Base-by-base conservation (phyloP, 2,888 invertebrate species). In the Drosophila melanocephala region DNA sequence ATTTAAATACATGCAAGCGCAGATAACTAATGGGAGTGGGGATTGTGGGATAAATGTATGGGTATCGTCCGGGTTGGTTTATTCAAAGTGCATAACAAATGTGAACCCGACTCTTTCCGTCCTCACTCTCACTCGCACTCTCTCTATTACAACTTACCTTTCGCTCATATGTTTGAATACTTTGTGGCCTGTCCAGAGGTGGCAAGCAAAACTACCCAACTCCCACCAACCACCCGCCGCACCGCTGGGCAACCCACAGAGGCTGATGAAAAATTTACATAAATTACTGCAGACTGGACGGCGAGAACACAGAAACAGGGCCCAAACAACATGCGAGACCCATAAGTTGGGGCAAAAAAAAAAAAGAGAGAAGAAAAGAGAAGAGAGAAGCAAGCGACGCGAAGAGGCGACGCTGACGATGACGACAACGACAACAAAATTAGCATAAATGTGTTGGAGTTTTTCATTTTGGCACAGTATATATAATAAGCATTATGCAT, bases 211-310 rank as follows among this genome's bases (percentile, higher is more conserved):
- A 51, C 51, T 47, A 28, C 51, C 16, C 37, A 39, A 35, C 44
- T 16, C 10, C 37, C 30, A 26, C 14, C 26, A 16, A 28, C 30
- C 30, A 14, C 19, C 0, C 33, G n/a, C 33, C n/a, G 6, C 30
- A 30, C n/a, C 5, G 35, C 52, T 57, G 64, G 70, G 80, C 59
- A 72, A 53, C 65, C 80, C 80, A 65, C 76, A 63, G 68, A 70
- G 70, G 75, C 74, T 85, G 84, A 89, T 86, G 84, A 84, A 89
- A 89, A 86, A 86, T 86, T 89, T 86, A 81, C 85, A 89, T 86
- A 87, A 81, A 88, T 88, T 85, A 88, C 81, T 64, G 72, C 61
- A 75, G 72, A 79, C 77, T 76, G 72, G 79, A 69, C 81, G 72
- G 30, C 22, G 55, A 56, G 19, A 57, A 50, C 30, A 53, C 67